Percentiles rank a stretch among this genome's conserved stretches.
phyloP scores from a whole-genome alignment of 35 echinoderm and acorn worm genomes.

The Diadema setosum region DNA sequence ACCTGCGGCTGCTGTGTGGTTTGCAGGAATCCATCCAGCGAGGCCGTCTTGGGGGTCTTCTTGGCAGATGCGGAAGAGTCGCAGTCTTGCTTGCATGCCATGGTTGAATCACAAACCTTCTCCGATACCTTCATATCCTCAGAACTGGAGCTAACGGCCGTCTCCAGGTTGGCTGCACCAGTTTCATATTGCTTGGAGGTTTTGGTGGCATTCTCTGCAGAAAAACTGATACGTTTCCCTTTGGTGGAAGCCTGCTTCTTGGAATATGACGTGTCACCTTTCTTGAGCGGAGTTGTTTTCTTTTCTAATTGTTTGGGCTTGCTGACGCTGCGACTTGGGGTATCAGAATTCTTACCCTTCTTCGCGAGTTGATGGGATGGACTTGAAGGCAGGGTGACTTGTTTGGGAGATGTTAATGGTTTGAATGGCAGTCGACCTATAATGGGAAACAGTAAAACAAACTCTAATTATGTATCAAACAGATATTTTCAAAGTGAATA shows the following conservation, averaged over 20 bases:
- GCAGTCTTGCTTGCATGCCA: background rate
- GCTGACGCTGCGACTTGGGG: background rate
- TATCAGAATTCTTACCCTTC: conserved; percentile 33
- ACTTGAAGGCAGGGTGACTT: background rate
- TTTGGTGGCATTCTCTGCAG: background rate
- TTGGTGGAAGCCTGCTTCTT: background rate
- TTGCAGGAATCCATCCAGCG: conserved; percentile 72
- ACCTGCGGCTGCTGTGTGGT: conserved; percentile 72
- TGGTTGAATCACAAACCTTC: background rate
- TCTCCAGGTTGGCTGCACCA: background rate
- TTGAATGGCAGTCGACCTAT: conserved; percentile 49
- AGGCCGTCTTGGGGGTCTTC: conserved; percentile 27
- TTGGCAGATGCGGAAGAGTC: conserved; percentile 2
- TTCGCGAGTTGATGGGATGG: background rate
- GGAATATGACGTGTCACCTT: background rate
- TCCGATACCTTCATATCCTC: background rate
- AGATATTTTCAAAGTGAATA: no score
- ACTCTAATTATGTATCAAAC: background rate
- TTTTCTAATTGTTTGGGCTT: background rate
- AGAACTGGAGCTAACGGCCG: conserved; percentile 40
- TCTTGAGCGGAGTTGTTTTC: background rate
- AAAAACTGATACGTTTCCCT: background rate
- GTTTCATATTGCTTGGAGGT: background rate
- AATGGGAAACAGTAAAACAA: background rate
- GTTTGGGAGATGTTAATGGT: background rate